Percentiles rank a stretch among this genome's conserved stretches.
Evolutionary conservation across 2,888 invertebrate genomes (phyloP).

Genomic region (Cosmopolites sordidus): DNA sequence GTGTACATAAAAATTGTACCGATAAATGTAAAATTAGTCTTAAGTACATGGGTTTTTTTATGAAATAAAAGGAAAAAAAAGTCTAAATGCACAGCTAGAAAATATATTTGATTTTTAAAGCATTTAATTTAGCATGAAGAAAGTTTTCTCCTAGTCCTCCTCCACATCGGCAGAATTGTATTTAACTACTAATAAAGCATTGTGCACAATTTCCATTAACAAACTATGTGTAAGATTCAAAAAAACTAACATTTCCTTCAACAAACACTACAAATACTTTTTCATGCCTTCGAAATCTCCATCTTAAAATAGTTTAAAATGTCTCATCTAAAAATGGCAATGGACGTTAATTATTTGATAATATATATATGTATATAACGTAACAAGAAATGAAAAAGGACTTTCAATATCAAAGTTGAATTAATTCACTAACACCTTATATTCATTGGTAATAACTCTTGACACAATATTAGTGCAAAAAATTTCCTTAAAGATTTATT

Average conservation of each 20-base stretch:
- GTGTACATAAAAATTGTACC: too few relatives aligned
- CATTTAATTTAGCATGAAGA: slow-evolving; percentile 9
- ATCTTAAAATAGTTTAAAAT: slow-evolving; percentile 11
- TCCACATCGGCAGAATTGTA: slow-evolving; percentile 7
- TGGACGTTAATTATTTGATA: slow-evolving; percentile 11
- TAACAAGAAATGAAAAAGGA: slow-evolving; percentile 2
- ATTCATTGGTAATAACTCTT: slow-evolving; percentile 4
- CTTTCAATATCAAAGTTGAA: slow-evolving; percentile 2
- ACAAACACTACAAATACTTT: slow-evolving; percentile 2
- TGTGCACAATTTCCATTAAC: slow-evolving; percentile 10
- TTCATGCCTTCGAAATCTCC: background rate
- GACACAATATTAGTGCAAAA: slow-evolving; percentile 10
- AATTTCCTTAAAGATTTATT: slow-evolving; percentile 9
- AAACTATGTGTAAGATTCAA: slow-evolving; percentile 5
- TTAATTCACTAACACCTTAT: slow-evolving; percentile 8
- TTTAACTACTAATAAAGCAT: slow-evolving; percentile 14
- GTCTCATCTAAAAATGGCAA: slow-evolving; percentile 13
- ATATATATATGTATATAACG: background rate
- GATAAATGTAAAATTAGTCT: too few relatives aligned
- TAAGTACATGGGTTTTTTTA: too few relatives aligned
- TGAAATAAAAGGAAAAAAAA: background rate
- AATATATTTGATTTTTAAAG: slow-evolving; percentile 10
- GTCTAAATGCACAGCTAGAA: slow-evolving; percentile 7
- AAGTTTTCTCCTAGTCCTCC: slow-evolving; percentile 1
- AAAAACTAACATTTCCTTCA: background rate